Percentiles rank a stretch among this genome's conserved stretches.
Conservation (phyloP, 2,888 invertebrate species). For the Andrena minutula region DNA sequence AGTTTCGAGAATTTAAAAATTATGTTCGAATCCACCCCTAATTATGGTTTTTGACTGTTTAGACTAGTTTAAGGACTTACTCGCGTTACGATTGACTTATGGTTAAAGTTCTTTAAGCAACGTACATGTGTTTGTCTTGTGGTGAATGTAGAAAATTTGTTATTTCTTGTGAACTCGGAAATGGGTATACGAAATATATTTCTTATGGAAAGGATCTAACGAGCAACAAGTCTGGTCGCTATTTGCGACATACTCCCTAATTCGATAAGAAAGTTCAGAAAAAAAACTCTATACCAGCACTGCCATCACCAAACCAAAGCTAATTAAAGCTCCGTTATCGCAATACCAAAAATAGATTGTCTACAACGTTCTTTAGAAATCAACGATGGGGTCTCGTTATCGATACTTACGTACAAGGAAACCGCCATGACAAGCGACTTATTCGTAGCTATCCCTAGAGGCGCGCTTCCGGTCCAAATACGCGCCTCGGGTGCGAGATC, state of each 20-base stretch:
- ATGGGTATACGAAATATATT: too few species aligned
- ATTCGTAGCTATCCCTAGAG: conserved; percentile 70
- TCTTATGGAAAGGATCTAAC: background rate
- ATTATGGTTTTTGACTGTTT: too few species aligned
- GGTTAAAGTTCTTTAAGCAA: too few species aligned
- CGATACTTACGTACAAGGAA: conserved; percentile 44
- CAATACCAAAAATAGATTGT: conserved; percentile 36
- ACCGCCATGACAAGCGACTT: conserved; percentile 46
- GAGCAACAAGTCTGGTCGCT: background rate
- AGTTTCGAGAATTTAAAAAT: too few species aligned
- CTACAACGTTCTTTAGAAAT: conserved; percentile 31
- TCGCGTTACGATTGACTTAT: too few species aligned
- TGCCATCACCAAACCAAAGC: background rate
- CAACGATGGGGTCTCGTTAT: conserved; percentile 33
- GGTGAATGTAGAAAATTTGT: too few species aligned
- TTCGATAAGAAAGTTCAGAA: background rate
- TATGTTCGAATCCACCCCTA: too few species aligned
- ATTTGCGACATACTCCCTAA: background rate
- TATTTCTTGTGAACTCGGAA: too few species aligned
- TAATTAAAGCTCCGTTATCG: conserved; percentile 28
- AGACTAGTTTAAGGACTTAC: too few species aligned
- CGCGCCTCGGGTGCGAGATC: conserved; percentile 71
- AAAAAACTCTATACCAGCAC: conserved; percentile 1
- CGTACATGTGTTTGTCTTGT: too few species aligned
- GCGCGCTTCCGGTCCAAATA: conserved; percentile 76